Evolutionary conservation across 2,797 vertebrate species (phyloP), one percentile per base, ranked within the genome.

Genomic region (Enteromius radiatus): DNA sequence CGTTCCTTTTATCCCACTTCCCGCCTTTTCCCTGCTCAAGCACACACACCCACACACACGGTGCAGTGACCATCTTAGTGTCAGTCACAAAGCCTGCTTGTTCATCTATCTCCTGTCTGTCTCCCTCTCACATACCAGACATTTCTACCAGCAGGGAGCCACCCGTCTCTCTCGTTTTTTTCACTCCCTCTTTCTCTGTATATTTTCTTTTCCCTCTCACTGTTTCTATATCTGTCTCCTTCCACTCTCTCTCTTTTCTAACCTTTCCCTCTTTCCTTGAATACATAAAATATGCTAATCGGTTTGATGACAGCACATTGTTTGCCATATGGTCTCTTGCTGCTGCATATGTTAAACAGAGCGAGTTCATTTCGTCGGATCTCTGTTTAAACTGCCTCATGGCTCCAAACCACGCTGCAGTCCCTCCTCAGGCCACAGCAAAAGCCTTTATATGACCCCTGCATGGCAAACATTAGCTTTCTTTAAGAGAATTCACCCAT

Each of bases 401-500:
- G 71, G 61, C 80, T 54, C 59, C 43, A 64, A 43, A 76, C 47
- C 63, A 17, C 17, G 8, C 63, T 59, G 63, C 61, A 45, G 36
- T 82, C 19, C 17, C 71, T 65, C 61, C 47, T 59, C 73, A 43
- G 23, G 75, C 52, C 80, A 63, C 19, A n/a, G 43, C 65, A 15
- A 19, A 68, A 69, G 36, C 28, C 70, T 65, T 84, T 59, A 64
- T 21, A 15, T 74, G 70, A 76, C 71, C 83, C 36, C 33, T n/a
- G 23, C 43, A 71, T 71, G 19, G 65, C 65, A 85, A 81, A 85
- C 73, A 81, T 63, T 61, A 38, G 15, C 56, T 76, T 38, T 33
- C 23, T 80, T 80, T 43, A 38, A 36, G 54, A 69, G 4, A 87
- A 89, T 93, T 86, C 85, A 15, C 90, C 82, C 88, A 91, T 81